phyloP scores from a whole-genome alignment of 2,113 vertebrate species.

The Tricholaema leucomelas region DNA sequence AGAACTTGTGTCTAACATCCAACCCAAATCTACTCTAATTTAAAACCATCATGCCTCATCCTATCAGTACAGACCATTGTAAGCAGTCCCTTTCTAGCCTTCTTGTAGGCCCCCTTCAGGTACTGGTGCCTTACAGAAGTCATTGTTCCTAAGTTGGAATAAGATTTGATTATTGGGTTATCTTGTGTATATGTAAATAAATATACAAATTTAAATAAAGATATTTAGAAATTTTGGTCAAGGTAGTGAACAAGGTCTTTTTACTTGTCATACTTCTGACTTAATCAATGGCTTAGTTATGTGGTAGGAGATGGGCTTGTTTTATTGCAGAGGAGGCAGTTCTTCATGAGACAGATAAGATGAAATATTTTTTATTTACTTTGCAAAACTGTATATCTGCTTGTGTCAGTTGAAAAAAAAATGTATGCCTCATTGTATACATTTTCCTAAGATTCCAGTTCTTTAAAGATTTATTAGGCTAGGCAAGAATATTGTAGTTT shows the following conservation, averaged over 20 bases:
- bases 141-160: not conserved
- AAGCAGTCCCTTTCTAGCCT: too few relatives aligned
- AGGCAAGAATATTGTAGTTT: not conserved
- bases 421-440: not conserved
- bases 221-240: not conserved
- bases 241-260: not conserved
- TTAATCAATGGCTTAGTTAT: not conserved
- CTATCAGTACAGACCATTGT: too few relatives aligned
- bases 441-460: not conserved
- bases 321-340: not conserved
- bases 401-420: not conserved
- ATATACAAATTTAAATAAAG: not conserved
- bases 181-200: not conserved
- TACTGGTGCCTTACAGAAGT: not conserved
- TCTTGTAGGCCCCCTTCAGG: too few relatives aligned
- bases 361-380: slow-evolving; percentile 19
- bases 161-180: not conserved
- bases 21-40: too few relatives aligned
- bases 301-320: not conserved
- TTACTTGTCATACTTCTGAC: not conserved
- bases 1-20: too few relatives aligned
- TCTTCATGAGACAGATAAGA: not conserved
- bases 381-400: not conserved
- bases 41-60: too few relatives aligned
- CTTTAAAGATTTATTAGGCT: not conserved